Evolutionary conservation across 2,113 vertebrate genomes (phyloP), one percentile per base, ranked within the genome.

Genomic region (Gasterosteus aculeatus): DNA sequence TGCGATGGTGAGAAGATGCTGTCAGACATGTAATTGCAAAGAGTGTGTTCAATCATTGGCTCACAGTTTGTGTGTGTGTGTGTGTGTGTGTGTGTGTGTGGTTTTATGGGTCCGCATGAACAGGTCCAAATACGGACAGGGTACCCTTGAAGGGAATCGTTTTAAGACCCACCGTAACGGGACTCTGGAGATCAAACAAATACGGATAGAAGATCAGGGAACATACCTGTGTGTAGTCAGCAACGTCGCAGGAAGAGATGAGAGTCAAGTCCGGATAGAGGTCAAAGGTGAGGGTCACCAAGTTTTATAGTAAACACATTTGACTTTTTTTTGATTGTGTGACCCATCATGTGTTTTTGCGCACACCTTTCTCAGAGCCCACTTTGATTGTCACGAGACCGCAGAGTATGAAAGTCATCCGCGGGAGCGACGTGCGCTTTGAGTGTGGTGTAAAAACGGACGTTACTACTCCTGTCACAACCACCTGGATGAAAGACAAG

Each of bases 81-180:
- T 81, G 58, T 73, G n/a, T 69, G 10, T 78, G 18, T 78, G 12
- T 72, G 42, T 69, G 7, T 80, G 57, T 74, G 19, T 68, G 10
- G 77, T 31, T 39, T 26, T 29, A 4, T 53, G 33, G 10, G 5
- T 53, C n/a, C 75, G 15, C 49, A 57, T 49, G 57, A 62, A 60
- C 72, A 99, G 98, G 98, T 97, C 98, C 92, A 99, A 96, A 94
- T 97, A 96, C 1, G 98, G 97, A 75, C 95, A 97, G 70, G 97
- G 96, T 69, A 95, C 93, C 11, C 92, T 98, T 77, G 95, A 97
- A 3, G 97, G 96, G 69, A 95, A 93, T n/a, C 97, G 95, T 84
- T 98, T 97, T 92, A 95, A 90, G 26, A 94, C 95, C 1, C 91
- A 96, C 0, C 92, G 94, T 75, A 99, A 99, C 0, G 98, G 98